Evolutionary conservation across 2,113 vertebrate species (phyloP), one percentile per base, ranked within the genome.

Genomic region (Odobenus rosmarus): DNA sequence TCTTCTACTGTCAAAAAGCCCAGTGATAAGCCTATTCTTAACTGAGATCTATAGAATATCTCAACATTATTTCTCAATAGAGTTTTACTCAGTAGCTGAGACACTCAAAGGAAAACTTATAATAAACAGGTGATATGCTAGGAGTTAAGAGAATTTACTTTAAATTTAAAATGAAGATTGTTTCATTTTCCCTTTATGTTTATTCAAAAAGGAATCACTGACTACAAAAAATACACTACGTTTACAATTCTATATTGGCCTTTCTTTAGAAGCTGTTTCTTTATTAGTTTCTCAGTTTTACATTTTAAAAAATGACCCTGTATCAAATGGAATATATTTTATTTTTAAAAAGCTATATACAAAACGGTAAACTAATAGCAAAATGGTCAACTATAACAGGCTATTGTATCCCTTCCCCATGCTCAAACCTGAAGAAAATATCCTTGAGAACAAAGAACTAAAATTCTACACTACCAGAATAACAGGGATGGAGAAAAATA

Each of bases 381-480:
- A 96, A 87, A 72, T 1, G 2, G 26, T 61, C 81, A 87, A 81
- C 51, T 57, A 82, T n/a, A 90, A 84, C 24, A 86, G 33, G 10
- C 3, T 10, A 2, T 16, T 88, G 15, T 33, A 49, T 55, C 8
- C 7, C 28, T 76, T 62, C 7, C 23, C 11, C 21, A 31, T 33
- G 3, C 24, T 80, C 80, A 93, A 67, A 46, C 16, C 49, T 85
- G 3, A 81, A 88, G 33, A 88, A 83, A 49, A 55, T n/a, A 36
- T 53, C 33, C 28, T 87, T 72, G 9, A 26, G 92, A 90, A 90
- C 18, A 83, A 95, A 93, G 36, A 86, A 71, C 9, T 82, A 69
- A 95, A 90, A 82, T 49, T 62, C 42, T 83, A 93, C 92, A 71
- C 42, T 39, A 74, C 16, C 31, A 77, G 88, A 64, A 77, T 86